These are phyloP conservation scores for Bedellia somnulentella DNA, from an alignment of 2,888 invertebrate species.

Conservation along the genomic window DNA sequence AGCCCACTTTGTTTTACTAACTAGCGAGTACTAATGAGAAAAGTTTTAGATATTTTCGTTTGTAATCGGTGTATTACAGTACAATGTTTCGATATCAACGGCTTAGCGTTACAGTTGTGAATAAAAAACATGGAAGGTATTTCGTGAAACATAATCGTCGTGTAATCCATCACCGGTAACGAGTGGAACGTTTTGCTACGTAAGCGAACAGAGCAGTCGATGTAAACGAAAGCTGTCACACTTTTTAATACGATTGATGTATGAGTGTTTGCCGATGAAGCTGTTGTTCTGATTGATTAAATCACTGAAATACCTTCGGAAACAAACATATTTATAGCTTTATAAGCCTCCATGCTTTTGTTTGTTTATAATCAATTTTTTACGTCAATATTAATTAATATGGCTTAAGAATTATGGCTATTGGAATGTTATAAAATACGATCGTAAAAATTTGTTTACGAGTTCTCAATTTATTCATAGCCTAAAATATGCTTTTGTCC, in stretches of 20 bases:
- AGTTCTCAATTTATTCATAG: too few species aligned
- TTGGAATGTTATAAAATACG: too few species aligned
- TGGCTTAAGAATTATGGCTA: too few species aligned
- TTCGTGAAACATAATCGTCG: slow-evolving; percentile 46
- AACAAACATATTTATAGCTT: too few species aligned
- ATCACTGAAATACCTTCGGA: too few species aligned
- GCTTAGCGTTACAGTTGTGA: slow-evolving; percentile 39
- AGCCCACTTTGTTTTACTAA: slow-evolving; percentile 28
- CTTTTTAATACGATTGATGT: slow-evolving; percentile 29
- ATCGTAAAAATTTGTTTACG: too few species aligned
- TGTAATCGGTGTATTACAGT: slow-evolving; percentile 52
- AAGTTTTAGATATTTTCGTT: slow-evolving; percentile 49
- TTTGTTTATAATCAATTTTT: too few species aligned
- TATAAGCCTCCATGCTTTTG: too few species aligned
- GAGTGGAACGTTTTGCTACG: slow-evolving; percentile 12
- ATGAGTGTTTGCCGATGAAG: slow-evolving; percentile 24
- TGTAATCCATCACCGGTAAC: slow-evolving; percentile 52
- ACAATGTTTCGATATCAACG: slow-evolving; percentile 41
- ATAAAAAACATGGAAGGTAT: slow-evolving; percentile 55
- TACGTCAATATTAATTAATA: too few species aligned
- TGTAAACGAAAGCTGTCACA: slow-evolving; percentile 23
- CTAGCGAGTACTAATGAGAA: slow-evolving; percentile 31
- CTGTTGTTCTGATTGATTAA: slow-evolving; percentile 17
- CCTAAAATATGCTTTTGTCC: too few species aligned
- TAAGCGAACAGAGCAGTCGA: slow-evolving; percentile 2